phyloP scores from a whole-genome alignment of 2,113 vertebrate genomes.

The Corvus cornix region DNA sequence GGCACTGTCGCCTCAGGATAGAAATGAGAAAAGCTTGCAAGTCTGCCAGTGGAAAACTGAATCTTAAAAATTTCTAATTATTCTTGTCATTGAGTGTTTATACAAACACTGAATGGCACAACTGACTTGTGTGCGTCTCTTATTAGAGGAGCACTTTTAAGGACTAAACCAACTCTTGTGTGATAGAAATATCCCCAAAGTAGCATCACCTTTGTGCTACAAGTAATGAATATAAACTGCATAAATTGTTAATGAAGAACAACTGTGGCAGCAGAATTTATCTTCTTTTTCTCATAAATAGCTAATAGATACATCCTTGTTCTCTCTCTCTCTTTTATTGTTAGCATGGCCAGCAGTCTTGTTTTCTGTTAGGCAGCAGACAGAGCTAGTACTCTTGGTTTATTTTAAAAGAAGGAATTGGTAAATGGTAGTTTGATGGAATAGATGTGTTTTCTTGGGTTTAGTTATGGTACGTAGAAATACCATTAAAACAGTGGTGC shows the following conservation, averaged over 20 bases:
- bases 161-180: not conserved
- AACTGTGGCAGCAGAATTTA: constrained; percentile 10
- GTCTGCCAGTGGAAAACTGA: not conserved
- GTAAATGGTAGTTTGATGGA: not conserved
- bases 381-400: not conserved
- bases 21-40: not conserved
- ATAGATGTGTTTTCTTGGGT: not conserved
- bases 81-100: not conserved
- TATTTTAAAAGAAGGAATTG: not conserved
- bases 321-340: not conserved
- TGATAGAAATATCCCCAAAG: not conserved
- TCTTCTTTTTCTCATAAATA: constrained; percentile 48
- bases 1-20: not conserved
- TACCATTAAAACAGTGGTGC: not conserved
- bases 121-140: not conserved
- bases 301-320: constrained; percentile 34
- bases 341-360: not conserved
- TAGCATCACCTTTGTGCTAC: not conserved
- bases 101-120: not conserved
- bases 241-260: constrained; percentile 41
- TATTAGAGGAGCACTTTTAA: not conserved
- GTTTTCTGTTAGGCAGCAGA: not conserved
- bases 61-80: not conserved
- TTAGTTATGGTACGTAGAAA: not conserved
- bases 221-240: constrained; percentile 19